These are phyloP conservation scores for Paramormyrops hopkinsi DNA, from an alignment of 2,797 vertebrate species.

Conservation along the genomic window DNA sequence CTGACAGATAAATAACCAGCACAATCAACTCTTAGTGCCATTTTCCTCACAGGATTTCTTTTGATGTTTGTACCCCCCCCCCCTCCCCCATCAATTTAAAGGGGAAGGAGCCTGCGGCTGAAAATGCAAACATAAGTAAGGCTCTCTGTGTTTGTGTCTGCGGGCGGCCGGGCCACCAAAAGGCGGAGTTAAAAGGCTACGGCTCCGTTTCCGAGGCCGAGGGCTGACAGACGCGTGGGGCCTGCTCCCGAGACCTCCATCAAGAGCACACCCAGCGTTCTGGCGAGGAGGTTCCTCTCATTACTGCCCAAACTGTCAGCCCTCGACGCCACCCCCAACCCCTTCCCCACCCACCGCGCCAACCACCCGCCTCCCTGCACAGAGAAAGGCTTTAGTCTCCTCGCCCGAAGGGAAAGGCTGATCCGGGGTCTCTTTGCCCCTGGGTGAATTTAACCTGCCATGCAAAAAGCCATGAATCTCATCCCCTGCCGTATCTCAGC, in stretches of 20 bases:
- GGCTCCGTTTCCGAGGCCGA: constrained; percentile 46
- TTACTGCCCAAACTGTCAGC: constrained; percentile 57
- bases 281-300: constrained; percentile 64
- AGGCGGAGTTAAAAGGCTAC: constrained; percentile 46
- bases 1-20: background rate
- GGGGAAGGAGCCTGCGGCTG: constrained; percentile 41
- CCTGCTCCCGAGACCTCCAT: constrained; percentile 64
- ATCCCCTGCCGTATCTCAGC: constrained; percentile 26
- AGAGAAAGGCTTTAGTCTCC: constrained; percentile 36
- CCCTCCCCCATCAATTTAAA: constrained; percentile 38
- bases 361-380: background rate
- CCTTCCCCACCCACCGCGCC: background rate
- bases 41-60: constrained; percentile 19
- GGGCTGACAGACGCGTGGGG: constrained; percentile 61
- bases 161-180: constrained; percentile 37
- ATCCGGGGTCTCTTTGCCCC: constrained; percentile 36
- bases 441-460: constrained; percentile 47
- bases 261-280: constrained; percentile 57
- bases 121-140: constrained; percentile 35
- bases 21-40: constrained; percentile 24
- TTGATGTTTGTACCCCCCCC: constrained; percentile 17
- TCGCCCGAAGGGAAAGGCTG: constrained; percentile 34
- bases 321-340: background rate
- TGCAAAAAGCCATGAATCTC: constrained; percentile 39
- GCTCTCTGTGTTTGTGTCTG: constrained; percentile 39